Evolutionary conservation across 2,888 invertebrate genomes (phyloP), one percentile per base, ranked within the genome.

Genomic region (Thymelicus sylvestris): DNA sequence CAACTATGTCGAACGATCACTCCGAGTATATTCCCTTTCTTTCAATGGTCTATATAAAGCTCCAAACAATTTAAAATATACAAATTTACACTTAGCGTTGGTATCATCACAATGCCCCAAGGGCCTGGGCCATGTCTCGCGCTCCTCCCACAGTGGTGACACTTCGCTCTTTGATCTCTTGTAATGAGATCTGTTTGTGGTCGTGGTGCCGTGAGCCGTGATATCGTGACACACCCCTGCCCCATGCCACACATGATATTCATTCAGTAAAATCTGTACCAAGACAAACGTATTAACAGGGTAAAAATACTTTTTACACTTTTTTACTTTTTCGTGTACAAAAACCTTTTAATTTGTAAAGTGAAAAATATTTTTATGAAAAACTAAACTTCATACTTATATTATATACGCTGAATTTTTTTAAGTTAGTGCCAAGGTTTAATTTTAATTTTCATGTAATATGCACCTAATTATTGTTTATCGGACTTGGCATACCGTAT

Each of bases 151-250:
- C 55, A 55, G 19, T 55, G 24, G 24, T 55, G 55, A 55, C 55
- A 55, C 55, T 24, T 55, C n/a, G 6, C 24, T 64, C 55, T 65
- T 65, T 65, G 65, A 65, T 65, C 65, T 65, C 5, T 65, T 55
- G 19, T 41, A 65, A 65, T 65, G 65, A 65, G 55, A 55, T 55
- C 55, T 55, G 55, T 65, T 52, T 39, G 50, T 41, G 65, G 65
- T 55, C 39, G 52, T 55, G 19, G 55, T 13, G 12, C 65, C 65
- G n/a, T 41, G 19, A 39, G 65, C 52, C 12, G 55, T 55, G 24
- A 55, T 19, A 55, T 12, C 55, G 24, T 55, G 55, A 24, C 55
- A 12, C 55, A 55, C 55, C 55, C 55, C 24, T 24, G 55, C 55
- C 10, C 12, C 10, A 55, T 55, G 24, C 24, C 5, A 55, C 15